Percentiles rank a stretch among this genome's conserved stretches.
Conservation (phyloP, 1,140 invertebrate genomes). For the Tyrophagus putrescentiae region DNA sequence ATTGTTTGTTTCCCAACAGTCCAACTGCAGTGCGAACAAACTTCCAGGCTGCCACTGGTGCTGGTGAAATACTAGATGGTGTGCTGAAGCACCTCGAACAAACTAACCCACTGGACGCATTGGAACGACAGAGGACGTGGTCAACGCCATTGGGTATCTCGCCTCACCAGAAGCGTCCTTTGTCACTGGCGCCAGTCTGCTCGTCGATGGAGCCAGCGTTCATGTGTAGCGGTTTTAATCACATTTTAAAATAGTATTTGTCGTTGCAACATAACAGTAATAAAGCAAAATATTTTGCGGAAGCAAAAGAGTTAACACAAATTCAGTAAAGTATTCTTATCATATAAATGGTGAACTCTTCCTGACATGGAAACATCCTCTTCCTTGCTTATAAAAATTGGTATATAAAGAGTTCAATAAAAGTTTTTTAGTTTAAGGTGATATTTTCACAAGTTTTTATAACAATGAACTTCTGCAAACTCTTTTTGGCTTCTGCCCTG, state of each 20-base stretch:
- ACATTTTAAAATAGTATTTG: not conserved
- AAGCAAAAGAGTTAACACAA: no score
- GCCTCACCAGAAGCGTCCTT: constrained; percentile 61
- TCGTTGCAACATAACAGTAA: not conserved
- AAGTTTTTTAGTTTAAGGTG: no score
- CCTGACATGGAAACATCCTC: no score
- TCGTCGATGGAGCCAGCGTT: constrained; percentile 55
- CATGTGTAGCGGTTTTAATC: constrained; percentile 7
- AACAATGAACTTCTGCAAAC: not conserved
- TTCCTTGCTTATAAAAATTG: no score
- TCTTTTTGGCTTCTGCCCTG: not conserved
- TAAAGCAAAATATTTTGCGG: not conserved
- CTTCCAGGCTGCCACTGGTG: not conserved
- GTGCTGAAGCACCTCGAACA: not conserved
- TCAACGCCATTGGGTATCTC: constrained; percentile 62
- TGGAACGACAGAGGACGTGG: constrained; percentile 58
- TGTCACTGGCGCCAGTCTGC: constrained; percentile 58
- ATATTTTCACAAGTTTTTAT: no score
- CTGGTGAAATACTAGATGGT: constrained; percentile 4
- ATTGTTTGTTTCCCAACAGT: not conserved
- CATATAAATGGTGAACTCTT: no score
- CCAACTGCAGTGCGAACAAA: constrained; percentile 13
- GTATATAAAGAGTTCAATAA: no score
- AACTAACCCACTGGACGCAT: constrained; percentile 24
- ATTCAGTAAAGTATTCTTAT: no score